Base-by-base conservation (phyloP, 2,113 vertebrate genomes). In the Varanus komodoensis region DNA sequence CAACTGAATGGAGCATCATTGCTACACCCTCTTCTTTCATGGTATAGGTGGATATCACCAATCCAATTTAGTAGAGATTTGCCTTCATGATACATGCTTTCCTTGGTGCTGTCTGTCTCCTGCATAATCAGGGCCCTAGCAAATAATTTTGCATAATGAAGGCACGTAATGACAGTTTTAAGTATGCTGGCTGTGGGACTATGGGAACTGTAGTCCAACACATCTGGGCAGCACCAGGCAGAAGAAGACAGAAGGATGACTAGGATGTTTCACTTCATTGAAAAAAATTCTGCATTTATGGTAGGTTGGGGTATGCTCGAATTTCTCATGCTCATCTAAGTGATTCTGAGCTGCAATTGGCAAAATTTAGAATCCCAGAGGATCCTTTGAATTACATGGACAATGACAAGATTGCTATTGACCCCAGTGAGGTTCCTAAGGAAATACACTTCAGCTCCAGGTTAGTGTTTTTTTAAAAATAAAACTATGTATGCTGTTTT, bases 281-380 rank as follows among this genome's bases (percentile, higher is more conserved):
- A 27, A 71, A 73, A 73, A 89, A 64, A 90, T 71, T 89, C 44
- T 92, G 38, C 38, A 89, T 92, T 84, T 90, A 1, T 83, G 80
- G 17, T 88, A 97, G 97, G 64, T 83, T 97, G 92, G 97, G 97
- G 73, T 97, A 97, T 91, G 97, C 97, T 87, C 96, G 97, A 84
- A 97, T 98, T 89, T 98, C 97, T 91, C 97, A 96, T n/a, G 97
- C 96, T 93, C 95, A 93, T 79, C 94, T 97, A 92, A 98, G 97
- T 94, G 97, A 97, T 90, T 97, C 97, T 89, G 97, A 97, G 96
- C 93, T 97, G 90, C 97, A 97, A 93, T 93, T 97, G 93, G 96
- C 97, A 83, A 97, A 95, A 92, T 97, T 97, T 94, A 95, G 96
- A 92, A 97, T 98, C 74, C 97, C 97, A 17, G 94, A 96, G 91